Base-by-base conservation (phyloP, 2,113 vertebrate genomes). In the mouse (Mus musculus) region DNA sequence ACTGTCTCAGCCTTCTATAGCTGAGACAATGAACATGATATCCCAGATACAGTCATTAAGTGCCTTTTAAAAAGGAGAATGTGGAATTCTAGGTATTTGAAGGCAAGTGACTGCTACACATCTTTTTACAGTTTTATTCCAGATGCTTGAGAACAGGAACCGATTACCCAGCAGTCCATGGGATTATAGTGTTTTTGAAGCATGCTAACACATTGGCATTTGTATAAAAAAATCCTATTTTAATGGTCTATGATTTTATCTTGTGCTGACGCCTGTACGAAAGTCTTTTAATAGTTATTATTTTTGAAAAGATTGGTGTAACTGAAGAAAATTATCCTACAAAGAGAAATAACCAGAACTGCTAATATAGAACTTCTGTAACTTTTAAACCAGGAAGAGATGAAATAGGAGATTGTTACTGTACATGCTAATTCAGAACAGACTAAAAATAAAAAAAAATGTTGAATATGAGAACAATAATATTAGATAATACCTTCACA, bases 401-500 rank as follows among this genome's bases (percentile, higher is more conserved):
- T 84, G 54, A 96, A 96, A 97, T 49, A 96, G 63, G 1, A 92
- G 90, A 95, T 88, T 88, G n/a, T 95, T 80, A 85, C 71, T 93
- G 86, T 88, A 94, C 30, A 17, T 2, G 1, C 22, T 93, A 95
- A 97, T 97, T 97, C 89, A 97, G 84, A 95, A 82, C 87, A 97
- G 92, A 96, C 73, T 95, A 89, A 95, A 97, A 96, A 87, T 89
- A 94, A 12, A 54, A 59, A 59, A 95, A 93, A 88, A 95, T 42
- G 11, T 78, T 97, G 82, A 93, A 93, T 97, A 98, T 0, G 5
- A 97, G 88, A 80, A 96, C 77, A 96, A 90, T 82, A 61, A 56
- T 11, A 0, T 36, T 96, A 95, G 97, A 92, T 95, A 96, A 96
- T 97, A 89, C 36, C 36, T 61, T 96, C 91, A 97, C 97, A 95